Base-by-base conservation (phyloP, 2,113 vertebrate genomes). In the Otis tarda region DNA sequence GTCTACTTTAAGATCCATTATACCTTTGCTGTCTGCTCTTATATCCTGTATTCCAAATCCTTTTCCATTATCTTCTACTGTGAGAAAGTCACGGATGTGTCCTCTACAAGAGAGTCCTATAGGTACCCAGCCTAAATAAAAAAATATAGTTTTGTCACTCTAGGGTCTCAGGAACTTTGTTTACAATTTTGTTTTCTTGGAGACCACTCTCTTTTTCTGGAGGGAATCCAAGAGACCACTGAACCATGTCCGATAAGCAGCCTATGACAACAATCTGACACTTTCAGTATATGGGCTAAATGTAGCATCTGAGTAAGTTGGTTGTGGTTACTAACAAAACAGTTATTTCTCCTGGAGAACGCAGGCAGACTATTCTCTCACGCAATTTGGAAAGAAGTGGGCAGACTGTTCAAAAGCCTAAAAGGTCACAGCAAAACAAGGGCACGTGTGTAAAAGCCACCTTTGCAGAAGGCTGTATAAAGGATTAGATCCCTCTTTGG, bases 131-230 rank as follows among this genome's bases (percentile, higher is more conserved):
- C 52, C 93, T 95, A 95, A 97, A 97, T 91, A 97, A 97, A 97
- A 97, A 97, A 35, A 96, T 2, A 89, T 22, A 13, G 24, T 28
- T 33, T 5, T 94, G 96, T 96, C 93, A 95, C 69, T 73, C 87
- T 39, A 37, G 53, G 82, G 82, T 96, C 89, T 92, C 25, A 61
- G 88, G 92, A 97, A 95, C 94, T 92, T 69, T 96, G 96, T 96
- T 98, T 96, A 85, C n/a, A 12, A 35, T 52, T 79, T 59, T 93
- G 91, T 97, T 97, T 97, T 96, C 97, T 63, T 97, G 79, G 95
- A 96, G 80, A 98, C 71, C 33, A 55, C 68, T 86, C 39, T 75
- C 39, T 57, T 55, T 53, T 71, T 87, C 90, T 90, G 73, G 83
- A 95, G 16, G 25, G 31, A 94, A 68, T 57, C 81, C 87, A 96